phyloP scores from a whole-genome alignment of 2,113 vertebrate species.

The Dendropsophus ebraccatus region DNA sequence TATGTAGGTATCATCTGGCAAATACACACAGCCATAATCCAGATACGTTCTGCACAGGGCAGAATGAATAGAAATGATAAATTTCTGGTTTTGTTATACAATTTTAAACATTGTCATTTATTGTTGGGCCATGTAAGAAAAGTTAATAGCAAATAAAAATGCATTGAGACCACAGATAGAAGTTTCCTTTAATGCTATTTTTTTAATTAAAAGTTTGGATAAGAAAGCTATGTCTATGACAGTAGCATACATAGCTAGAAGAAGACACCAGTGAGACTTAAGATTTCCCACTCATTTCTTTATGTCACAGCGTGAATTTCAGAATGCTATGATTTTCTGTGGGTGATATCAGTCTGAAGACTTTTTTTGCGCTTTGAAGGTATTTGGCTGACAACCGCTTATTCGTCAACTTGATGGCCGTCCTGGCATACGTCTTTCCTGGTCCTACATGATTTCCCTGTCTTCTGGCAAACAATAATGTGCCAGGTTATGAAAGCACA shows the following conservation, averaged over 20 bases:
- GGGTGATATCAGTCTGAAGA: background rate
- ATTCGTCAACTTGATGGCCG: slow-evolving; percentile 1
- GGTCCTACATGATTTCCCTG: slow-evolving; percentile 2
- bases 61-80: background rate
- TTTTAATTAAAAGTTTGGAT: background rate
- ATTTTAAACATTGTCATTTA: background rate
- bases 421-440: background rate
- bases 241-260: background rate
- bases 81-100: background rate
- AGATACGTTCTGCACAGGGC: background rate
- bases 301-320: background rate
- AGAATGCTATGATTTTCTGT: slow-evolving; percentile 12
- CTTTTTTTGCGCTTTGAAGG: background rate
- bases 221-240: background rate
- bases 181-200: background rate
- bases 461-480: slow-evolving; percentile 18
- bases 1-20: background rate
- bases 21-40: too few species aligned
- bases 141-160: background rate
- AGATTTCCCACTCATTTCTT: background rate
- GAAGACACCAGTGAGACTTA: background rate
- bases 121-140: background rate
- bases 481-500: background rate
- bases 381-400: slow-evolving; percentile 25
- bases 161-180: background rate